A percentile compares a stretch with the other conserved stretches of the same genome.
Conservation (phyloP, 2,888 invertebrate species). For the Lymantria dispar region DNA sequence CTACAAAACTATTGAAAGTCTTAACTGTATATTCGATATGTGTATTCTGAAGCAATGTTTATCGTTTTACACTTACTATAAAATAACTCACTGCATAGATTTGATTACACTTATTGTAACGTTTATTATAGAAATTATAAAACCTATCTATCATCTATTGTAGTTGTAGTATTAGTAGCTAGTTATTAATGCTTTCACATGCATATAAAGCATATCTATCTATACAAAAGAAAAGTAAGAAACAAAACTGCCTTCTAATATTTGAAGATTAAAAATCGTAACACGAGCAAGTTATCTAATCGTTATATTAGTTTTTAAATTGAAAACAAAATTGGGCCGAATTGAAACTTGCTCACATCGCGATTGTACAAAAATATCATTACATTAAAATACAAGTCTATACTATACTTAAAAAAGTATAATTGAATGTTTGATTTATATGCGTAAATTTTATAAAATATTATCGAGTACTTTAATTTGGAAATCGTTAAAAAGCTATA, state of each 20-base stretch:
- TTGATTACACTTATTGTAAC: constrained; percentile 12
- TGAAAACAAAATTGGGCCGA: constrained; percentile 6
- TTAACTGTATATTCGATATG: constrained; percentile 30
- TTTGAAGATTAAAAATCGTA: constrained; percentile 9
- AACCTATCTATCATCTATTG: neutral
- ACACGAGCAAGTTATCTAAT: constrained; percentile 17
- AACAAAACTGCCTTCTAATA: constrained; percentile 23
- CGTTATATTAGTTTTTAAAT: constrained; percentile 5
- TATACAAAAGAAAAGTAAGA: constrained; percentile 19
- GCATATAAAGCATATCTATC: constrained; percentile 3
- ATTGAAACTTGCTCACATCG: constrained; percentile 15
- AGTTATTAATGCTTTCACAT: constrained; percentile 6
- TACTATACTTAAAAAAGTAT: too few relatives aligned
- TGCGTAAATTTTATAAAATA: constrained; percentile 35
- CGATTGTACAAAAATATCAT: constrained; percentile 6
- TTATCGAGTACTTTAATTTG: constrained; percentile 32
- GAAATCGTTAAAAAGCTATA: constrained; percentile 19
- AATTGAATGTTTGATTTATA: too few relatives aligned
- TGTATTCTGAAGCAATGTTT: constrained; percentile 30
- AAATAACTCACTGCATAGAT: constrained; percentile 24
- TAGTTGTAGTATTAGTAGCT: neutral
- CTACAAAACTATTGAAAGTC: constrained; percentile 28
- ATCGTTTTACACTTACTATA: constrained; percentile 16
- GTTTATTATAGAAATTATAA: neutral
- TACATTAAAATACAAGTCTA: neutral